Conservation (phyloP, 2,888 invertebrate species). For the Tipula lateralis region DNA sequence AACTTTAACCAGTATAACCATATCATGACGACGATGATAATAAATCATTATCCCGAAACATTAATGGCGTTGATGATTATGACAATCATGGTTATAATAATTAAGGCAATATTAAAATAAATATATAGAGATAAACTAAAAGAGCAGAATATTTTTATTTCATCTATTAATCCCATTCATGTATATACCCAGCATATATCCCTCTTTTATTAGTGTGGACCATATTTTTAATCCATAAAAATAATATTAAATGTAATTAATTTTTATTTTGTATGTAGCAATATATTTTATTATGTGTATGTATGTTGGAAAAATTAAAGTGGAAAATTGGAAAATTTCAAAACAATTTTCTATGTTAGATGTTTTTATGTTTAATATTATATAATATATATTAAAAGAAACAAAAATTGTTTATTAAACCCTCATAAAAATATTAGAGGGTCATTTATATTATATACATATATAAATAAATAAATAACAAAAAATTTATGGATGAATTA, state of each 20-base stretch:
- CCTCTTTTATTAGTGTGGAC: background rate
- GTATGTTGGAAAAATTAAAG: background rate
- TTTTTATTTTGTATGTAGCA: background rate
- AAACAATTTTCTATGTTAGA: background rate
- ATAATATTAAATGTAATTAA: conserved; percentile 15
- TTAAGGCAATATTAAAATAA: conserved; percentile 12
- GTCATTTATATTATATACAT: background rate
- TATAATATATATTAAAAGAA: background rate
- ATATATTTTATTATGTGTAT: background rate
- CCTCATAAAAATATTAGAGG: conserved; percentile 19
- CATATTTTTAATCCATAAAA: conserved; percentile 19
- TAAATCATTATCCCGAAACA: conserved; percentile 4
- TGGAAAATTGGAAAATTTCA: conserved; percentile 11
- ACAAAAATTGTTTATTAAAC: background rate
- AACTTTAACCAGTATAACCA: background rate
- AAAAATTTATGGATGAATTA: background rate
- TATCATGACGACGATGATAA: background rate
- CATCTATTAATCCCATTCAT: conserved; percentile 11
- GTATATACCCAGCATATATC: background rate
- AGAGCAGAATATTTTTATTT: background rate
- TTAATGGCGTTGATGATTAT: conserved; percentile 1
- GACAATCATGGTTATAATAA: conserved; percentile 1
- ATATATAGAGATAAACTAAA: conserved; percentile 20
- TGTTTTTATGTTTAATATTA: background rate
- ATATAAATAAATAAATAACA: background rate